phyloP scores from a whole-genome alignment of 2,797 vertebrate genomes.

The Phaenicophaeus curvirostris region DNA sequence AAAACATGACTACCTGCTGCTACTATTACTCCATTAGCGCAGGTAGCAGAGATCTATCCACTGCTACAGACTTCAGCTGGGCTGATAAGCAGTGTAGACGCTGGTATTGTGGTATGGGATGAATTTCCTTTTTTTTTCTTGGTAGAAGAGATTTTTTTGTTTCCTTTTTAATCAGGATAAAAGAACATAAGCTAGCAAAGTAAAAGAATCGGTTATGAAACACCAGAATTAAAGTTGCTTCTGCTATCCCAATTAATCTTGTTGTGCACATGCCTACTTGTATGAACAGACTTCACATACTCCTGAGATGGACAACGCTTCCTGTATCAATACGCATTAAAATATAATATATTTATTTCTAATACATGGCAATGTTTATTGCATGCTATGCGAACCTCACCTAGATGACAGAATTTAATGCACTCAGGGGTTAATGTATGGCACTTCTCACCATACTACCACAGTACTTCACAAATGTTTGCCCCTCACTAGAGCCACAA shows the following conservation, averaged over 20 bases:
- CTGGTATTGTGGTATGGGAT: not conserved
- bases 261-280: not conserved
- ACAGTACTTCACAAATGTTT: constrained; percentile 26
- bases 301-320: not conserved
- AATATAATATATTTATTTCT: not conserved
- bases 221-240: not conserved
- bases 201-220: not conserved
- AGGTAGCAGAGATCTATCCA: not conserved
- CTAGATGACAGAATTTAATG: not conserved
- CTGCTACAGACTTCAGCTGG: not conserved
- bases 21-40: not conserved
- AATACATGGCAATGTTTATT: not conserved
- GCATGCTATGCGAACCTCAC: not conserved
- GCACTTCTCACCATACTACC: not conserved
- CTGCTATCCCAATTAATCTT: not conserved
- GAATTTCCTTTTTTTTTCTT: not conserved
- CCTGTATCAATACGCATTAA: not conserved
- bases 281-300: not conserved
- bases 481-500: not conserved
- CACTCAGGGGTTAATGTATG: not conserved
- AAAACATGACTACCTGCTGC: not conserved
- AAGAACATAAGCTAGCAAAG: not conserved
- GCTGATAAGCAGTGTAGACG: not conserved
- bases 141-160: not conserved
- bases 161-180: not conserved